Conservation (phyloP, 2,113 vertebrate species). For the Naja naja region DNA sequence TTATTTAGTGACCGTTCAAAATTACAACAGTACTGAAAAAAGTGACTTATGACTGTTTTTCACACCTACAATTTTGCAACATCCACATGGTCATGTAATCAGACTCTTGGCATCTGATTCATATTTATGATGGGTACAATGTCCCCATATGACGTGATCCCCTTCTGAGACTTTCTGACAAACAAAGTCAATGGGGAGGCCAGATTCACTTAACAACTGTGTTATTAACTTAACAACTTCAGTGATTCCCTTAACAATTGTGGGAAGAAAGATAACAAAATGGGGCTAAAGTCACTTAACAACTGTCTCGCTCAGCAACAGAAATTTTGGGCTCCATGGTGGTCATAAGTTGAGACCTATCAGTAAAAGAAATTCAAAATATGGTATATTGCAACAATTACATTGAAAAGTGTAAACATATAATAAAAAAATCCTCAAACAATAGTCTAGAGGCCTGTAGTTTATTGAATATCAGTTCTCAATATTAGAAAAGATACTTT, state of each 20-base stretch:
- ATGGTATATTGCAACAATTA: not conserved
- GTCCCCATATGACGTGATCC: too few relatives aligned
- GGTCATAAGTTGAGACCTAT: not conserved
- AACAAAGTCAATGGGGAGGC: not conserved
- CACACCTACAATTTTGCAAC: not conserved
- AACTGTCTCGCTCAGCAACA: not conserved
- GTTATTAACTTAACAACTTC: not conserved
- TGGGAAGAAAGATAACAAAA: not conserved
- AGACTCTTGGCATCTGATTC: not conserved
- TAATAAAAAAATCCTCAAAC: not conserved
- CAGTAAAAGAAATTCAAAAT: not conserved
- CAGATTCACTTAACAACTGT: not conserved
- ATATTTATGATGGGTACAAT: not conserved
- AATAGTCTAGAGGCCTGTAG: not conserved
- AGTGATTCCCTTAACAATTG: not conserved
- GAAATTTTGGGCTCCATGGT: not conserved
- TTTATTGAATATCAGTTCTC: not conserved
- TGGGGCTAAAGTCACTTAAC: not conserved
- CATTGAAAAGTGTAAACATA: not conserved
- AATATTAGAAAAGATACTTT: not conserved
- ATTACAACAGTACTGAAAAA: not conserved
- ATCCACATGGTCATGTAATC: not conserved
- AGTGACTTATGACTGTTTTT: not conserved
- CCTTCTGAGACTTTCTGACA: not conserved
- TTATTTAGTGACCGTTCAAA: not conserved